These are phyloP conservation scores for Sebastes minor DNA, from an alignment of 2,797 vertebrate species.

Conservation along the genomic window DNA sequence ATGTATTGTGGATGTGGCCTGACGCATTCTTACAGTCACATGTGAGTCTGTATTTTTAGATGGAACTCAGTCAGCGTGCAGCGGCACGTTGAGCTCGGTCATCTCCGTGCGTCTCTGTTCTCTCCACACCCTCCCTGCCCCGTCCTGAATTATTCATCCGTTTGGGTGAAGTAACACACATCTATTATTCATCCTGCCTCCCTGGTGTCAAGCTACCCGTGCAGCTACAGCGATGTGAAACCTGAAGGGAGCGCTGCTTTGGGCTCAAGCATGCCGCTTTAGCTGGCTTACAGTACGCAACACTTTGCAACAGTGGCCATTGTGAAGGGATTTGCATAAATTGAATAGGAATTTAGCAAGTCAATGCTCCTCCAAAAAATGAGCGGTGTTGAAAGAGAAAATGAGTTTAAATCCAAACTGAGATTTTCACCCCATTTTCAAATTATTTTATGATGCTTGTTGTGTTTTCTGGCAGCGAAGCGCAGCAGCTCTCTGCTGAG, in stretches of 20 bases:
- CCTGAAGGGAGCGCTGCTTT: slow-evolving; percentile 58
- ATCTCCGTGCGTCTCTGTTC: slow-evolving; percentile 21
- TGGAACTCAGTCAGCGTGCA: slow-evolving; percentile 9
- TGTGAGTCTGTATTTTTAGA: slow-evolving; percentile 40
- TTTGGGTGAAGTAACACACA: slow-evolving; percentile 69
- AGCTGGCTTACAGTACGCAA: slow-evolving; percentile 51
- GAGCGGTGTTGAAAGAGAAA: slow-evolving; percentile 33
- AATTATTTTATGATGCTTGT: slow-evolving; percentile 24
- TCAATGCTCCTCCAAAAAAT: slow-evolving; percentile 29
- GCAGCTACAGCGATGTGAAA: slow-evolving; percentile 45
- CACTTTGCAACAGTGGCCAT: slow-evolving; percentile 49
- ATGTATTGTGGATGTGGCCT: not conserved
- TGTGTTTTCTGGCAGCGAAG: slow-evolving; percentile 1
- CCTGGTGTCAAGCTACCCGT: slow-evolving; percentile 46
- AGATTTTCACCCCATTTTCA: slow-evolving; percentile 11
- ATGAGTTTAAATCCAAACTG: slow-evolving; percentile 45
- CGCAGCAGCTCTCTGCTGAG: slow-evolving; percentile 3
- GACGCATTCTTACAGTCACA: not conserved
- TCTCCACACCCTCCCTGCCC: slow-evolving; percentile 26
- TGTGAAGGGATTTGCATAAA: slow-evolving; percentile 63
- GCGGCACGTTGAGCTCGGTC: slow-evolving; percentile 25
- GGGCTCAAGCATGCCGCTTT: slow-evolving; percentile 30
- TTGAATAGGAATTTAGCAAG: slow-evolving; percentile 52
- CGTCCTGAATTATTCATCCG: slow-evolving; percentile 64
- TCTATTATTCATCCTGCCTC: slow-evolving; percentile 66